Evolutionary conservation across 1,140 invertebrate species (phyloP).

Genomic region (Subanguina moxae): DNA sequence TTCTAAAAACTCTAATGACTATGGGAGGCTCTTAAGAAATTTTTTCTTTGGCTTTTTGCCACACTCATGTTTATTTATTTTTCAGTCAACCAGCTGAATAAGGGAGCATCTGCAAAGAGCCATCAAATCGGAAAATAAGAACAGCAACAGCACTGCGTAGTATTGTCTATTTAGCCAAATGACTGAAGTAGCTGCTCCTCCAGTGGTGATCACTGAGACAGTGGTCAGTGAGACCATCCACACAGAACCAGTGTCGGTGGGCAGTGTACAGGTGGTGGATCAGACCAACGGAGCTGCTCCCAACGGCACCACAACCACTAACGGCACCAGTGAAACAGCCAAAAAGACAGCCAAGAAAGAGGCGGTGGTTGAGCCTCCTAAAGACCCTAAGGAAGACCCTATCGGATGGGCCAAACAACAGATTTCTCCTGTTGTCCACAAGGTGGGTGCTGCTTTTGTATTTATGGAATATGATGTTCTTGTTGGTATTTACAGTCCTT

Average conservation of each 20-base stretch:
- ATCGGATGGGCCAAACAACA: conserved; percentile 45
- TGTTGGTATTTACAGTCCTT: too few species aligned
- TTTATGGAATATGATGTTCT: too few species aligned
- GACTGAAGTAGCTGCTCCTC: conserved; percentile 5
- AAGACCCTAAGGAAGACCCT: conserved; percentile 43
- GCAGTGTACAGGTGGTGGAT: background rate
- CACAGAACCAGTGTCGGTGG: background rate
- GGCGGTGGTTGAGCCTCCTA: conserved; percentile 16
- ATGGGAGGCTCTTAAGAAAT: too few species aligned
- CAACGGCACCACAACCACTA: background rate
- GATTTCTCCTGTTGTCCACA: conserved; percentile 43
- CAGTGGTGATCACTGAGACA: background rate
- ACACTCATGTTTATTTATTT: too few species aligned
- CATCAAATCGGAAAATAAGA: too few species aligned
- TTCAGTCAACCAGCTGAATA: too few species aligned
- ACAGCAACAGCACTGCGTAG: too few species aligned
- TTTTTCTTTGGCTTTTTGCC: too few species aligned
- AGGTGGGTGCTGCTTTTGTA: too few species aligned
- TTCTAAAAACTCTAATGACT: too few species aligned
- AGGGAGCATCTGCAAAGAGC: too few species aligned
- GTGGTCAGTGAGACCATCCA: background rate
- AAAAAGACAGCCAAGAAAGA: conserved; percentile 1
- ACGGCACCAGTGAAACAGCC: background rate
- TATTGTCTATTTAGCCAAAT: too few species aligned
- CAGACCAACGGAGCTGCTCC: background rate